Conservation (phyloP, 2,113 vertebrate genomes). For the Cephalopterus ornatus region DNA sequence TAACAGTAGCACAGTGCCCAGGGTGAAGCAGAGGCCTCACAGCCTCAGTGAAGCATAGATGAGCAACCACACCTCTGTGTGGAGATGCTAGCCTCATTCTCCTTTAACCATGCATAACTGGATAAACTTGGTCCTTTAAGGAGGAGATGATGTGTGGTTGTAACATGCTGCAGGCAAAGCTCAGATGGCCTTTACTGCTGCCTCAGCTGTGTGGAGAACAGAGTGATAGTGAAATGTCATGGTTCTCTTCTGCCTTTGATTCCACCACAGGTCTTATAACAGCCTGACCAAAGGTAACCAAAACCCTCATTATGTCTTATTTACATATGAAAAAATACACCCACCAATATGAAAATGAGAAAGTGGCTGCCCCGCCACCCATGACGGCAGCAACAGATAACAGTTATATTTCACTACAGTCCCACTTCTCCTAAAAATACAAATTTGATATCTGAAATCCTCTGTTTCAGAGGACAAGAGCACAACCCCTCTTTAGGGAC, state of each 20-base stretch:
- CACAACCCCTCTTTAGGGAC: no score
- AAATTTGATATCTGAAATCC: neutral
- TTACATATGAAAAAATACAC: neutral
- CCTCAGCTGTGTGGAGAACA: neutral
- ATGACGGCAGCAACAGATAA: neutral
- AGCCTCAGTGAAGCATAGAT: neutral
- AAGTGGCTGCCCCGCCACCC: no score
- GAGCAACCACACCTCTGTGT: neutral
- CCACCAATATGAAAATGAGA: neutral
- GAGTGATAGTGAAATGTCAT: neutral
- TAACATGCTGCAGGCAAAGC: neutral
- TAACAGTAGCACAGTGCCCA: neutral
- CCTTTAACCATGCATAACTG: neutral
- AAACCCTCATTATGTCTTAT: neutral
- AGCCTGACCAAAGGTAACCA: neutral
- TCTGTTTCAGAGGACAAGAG: neutral
- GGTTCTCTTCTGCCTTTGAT: neutral
- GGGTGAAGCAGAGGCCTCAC: neutral
- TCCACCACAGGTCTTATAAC: neutral
- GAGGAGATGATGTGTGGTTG: neutral
- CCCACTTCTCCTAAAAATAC: neutral
- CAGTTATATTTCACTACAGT: neutral
- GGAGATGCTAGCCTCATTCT: neutral
- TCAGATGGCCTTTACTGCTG: neutral
- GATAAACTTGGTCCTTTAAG: neutral